phyloP scores from a whole-genome alignment of 2,113 vertebrate genomes.

The Microtus ochrogaster region DNA sequence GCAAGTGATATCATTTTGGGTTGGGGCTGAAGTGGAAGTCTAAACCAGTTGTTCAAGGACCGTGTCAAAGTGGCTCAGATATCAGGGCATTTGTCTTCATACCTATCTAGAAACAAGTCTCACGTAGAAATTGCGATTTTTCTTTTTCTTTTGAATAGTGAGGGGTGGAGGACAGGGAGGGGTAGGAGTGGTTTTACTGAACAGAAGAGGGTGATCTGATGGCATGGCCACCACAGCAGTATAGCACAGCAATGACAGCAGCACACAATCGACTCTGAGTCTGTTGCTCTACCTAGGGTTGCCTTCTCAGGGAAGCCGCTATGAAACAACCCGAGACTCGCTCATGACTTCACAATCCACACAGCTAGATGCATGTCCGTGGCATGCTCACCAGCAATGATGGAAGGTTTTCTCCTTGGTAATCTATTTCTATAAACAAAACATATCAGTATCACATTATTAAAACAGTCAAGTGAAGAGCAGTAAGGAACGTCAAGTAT shows the following conservation, averaged over 20 bases:
- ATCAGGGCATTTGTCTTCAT: neutral
- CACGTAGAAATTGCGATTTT: neutral
- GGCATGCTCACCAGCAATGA: neutral
- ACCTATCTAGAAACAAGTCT: neutral
- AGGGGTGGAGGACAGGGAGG: accelerated
- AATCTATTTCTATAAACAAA: neutral
- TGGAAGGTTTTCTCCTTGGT: neutral
- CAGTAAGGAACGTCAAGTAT: neutral
- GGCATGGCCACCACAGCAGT: accelerated
- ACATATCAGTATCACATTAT: neutral
- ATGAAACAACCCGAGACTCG: neutral
- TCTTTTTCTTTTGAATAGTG: neutral
- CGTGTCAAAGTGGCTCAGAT: neutral
- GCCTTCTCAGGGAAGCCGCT: neutral
- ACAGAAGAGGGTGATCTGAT: neutral
- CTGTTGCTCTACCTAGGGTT: neutral
- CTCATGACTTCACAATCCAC: constrained; percentile 18
- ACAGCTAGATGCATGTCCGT: accelerated
- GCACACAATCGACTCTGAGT: neutral
- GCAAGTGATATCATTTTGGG: neutral
- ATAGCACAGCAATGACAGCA: neutral
- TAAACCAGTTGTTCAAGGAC: neutral
- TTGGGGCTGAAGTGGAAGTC: neutral
- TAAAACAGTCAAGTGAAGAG: neutral
- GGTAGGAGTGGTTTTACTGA: accelerated